These are phyloP conservation scores for Oriolus oriolus DNA, from an alignment of 2,113 vertebrate species.

Conservation along the genomic window DNA sequence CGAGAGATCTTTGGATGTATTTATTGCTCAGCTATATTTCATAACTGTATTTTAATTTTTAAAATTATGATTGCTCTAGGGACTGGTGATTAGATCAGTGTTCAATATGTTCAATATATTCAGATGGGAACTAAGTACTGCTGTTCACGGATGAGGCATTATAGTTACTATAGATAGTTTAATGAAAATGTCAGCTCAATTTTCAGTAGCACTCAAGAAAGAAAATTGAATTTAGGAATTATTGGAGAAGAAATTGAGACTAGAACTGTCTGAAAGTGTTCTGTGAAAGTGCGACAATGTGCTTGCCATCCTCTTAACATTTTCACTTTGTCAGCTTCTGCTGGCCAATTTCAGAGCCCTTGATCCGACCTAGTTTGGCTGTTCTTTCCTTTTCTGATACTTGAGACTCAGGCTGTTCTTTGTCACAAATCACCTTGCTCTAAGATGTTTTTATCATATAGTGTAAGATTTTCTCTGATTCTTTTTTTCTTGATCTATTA, in stretches of 20 bases:
- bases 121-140: neutral
- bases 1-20: neutral
- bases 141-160: neutral
- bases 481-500: neutral
- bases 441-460: neutral
- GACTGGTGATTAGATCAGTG: neutral
- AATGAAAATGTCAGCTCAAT: constrained; percentile 21
- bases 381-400: neutral
- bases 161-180: neutral
- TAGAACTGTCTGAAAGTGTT: neutral
- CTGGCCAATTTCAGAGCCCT: neutral
- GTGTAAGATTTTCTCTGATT: neutral
- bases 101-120: neutral
- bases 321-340: neutral
- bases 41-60: neutral
- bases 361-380: neutral
- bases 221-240: constrained; percentile 11
- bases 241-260: neutral
- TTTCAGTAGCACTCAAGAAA: neutral
- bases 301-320: neutral
- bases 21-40: neutral
- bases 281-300: neutral
- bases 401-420: neutral
- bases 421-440: neutral
- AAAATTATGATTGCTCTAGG: neutral